phyloP scores from a whole-genome alignment of 2,888 invertebrate genomes.

The Phasia obesa region DNA sequence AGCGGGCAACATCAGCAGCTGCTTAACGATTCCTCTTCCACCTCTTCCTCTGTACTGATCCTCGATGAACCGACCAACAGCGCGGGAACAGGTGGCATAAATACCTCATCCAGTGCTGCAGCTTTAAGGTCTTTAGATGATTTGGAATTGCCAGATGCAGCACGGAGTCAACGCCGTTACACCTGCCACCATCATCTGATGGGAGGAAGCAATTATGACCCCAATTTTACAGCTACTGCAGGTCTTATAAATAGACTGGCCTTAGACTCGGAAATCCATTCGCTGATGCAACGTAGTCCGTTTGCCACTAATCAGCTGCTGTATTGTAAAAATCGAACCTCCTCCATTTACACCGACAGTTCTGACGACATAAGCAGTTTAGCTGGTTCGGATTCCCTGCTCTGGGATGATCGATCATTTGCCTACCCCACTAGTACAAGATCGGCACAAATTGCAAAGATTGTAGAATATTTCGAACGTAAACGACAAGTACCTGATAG shows the following conservation, averaged over 20 bases:
- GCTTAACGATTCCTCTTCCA: constrained; percentile 83
- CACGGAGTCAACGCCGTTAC: constrained; percentile 77
- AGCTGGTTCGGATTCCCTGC: constrained; percentile 89
- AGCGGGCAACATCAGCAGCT: constrained; percentile 74
- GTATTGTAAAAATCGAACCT: constrained; percentile 86
- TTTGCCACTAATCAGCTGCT: constrained; percentile 84
- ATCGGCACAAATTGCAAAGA: constrained; percentile 89
- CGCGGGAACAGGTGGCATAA: constrained; percentile 58
- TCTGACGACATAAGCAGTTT: constrained; percentile 93
- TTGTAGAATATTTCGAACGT: constrained; percentile 94
- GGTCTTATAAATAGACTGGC: constrained; percentile 83
- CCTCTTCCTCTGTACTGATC: constrained; percentile 83
- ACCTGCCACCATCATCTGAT: constrained; percentile 80
- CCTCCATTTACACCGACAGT: constrained; percentile 93
- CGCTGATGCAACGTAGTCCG: constrained; percentile 82
- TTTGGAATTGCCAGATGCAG: constrained; percentile 82
- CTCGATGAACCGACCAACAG: constrained; percentile 84
- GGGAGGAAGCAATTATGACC: constrained; percentile 77
- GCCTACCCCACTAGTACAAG: constrained; percentile 84
- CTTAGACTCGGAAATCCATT: constrained; percentile 83
- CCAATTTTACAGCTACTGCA: constrained; percentile 80
- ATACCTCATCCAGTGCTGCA: constrained; percentile 78
- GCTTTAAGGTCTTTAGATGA: constrained; percentile 86
- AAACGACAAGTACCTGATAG: constrained; percentile 85
- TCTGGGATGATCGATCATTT: constrained; percentile 87